Conservation (phyloP, 2,797 vertebrate genomes). For the Sparus aurata region DNA sequence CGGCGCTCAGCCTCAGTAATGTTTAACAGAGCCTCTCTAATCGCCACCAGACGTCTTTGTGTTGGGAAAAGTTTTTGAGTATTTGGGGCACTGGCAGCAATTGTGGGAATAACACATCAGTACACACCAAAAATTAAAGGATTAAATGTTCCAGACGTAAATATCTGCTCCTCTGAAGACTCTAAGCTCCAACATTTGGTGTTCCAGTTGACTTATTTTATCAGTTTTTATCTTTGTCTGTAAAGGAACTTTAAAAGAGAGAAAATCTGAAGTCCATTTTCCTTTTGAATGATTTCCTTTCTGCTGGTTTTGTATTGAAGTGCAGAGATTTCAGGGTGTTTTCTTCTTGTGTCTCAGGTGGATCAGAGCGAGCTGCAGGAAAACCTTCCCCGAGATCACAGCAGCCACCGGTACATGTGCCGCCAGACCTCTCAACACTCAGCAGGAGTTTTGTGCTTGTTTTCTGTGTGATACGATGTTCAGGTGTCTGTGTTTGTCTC, state of each 20-base stretch:
- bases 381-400: slow-evolving; percentile 4
- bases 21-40: slow-evolving; percentile 9
- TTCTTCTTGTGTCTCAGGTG: slow-evolving; percentile 52
- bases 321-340: neutral
- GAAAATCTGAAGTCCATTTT: neutral
- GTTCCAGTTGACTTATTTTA: neutral
- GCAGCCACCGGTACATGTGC: slow-evolving; percentile 60
- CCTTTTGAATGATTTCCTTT: neutral
- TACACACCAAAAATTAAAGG: slow-evolving; percentile 19
- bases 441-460: neutral
- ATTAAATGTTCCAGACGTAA: slow-evolving; percentile 26
- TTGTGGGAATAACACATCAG: slow-evolving; percentile 1
- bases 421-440: neutral
- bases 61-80: neutral
- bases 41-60: neutral
- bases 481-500: slow-evolving; percentile 8
- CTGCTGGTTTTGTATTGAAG: no score
- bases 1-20: neutral
- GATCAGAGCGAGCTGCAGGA: slow-evolving; percentile 4
- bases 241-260: neutral
- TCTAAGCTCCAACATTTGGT: neutral
- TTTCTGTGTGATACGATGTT: neutral
- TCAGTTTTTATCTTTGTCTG: slow-evolving; percentile 12
- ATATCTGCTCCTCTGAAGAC: neutral
- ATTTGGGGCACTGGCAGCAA: slow-evolving; percentile 3